Evolutionary conservation across 2,797 vertebrate species (phyloP).

Genomic region (Sebastolobus altivelis): DNA sequence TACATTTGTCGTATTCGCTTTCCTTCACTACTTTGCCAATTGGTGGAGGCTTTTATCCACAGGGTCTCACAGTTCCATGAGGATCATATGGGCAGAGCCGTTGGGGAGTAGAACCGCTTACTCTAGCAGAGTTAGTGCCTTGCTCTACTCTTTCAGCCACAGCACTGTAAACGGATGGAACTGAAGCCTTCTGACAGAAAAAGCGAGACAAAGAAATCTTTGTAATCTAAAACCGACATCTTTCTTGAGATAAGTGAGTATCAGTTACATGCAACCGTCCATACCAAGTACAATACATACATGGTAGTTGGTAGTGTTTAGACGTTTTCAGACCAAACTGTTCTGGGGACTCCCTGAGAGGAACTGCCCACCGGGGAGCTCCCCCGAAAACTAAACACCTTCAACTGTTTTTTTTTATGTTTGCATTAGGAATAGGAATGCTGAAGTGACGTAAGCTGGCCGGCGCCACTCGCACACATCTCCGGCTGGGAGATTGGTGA

Average conservation of each 20-base stretch:
- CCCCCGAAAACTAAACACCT: not conserved
- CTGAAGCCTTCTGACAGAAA: not conserved
- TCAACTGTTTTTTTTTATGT: not conserved
- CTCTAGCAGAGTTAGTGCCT: not conserved
- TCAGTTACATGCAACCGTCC: not conserved
- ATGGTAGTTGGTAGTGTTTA: too few relatives aligned
- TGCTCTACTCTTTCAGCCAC: not conserved
- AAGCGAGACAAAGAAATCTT: not conserved
- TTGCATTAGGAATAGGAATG: not conserved
- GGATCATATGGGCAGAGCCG: not conserved
- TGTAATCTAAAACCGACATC: not conserved
- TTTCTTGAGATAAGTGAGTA: not conserved
- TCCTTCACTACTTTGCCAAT: constrained; percentile 17
- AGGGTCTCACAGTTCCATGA: not conserved
- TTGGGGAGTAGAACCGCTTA: not conserved
- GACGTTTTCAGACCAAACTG: too few relatives aligned
- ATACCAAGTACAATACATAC: not conserved
- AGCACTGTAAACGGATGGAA: not conserved
- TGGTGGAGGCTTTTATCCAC: constrained; percentile 38
- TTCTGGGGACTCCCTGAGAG: too few relatives aligned
- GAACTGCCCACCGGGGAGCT: too few relatives aligned
- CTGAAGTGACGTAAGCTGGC: not conserved
- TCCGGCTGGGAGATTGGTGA: too few relatives aligned
- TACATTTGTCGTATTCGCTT: constrained; percentile 38
- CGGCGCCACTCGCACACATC: not conserved